Evolutionary conservation across 1,140 invertebrate genomes (phyloP), one percentile per base, ranked within the genome.

Genomic region (Caerostris darwini): DNA sequence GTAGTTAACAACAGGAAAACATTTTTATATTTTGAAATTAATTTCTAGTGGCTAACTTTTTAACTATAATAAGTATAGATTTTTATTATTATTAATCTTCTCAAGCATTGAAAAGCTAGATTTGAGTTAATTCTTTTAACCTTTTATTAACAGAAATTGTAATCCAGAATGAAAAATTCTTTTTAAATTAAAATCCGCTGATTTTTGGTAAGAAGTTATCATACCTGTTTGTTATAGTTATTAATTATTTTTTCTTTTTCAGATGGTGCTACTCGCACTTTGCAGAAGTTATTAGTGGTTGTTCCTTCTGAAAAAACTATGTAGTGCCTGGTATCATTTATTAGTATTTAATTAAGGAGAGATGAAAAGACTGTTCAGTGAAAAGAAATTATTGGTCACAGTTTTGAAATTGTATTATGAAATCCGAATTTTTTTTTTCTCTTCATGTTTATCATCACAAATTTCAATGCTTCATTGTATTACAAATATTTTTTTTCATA

Each of bases 221-320:
- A 34, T 34, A 34, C 34, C 34, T 34, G 34, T 34, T 34, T 34
- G 34, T 34, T 34, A 34, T 34, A 34, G 34, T 93, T 10, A 87
- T 58, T 92, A 64, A 59, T 94, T 77, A 95, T 94, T 87, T 81
- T 92, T 82, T 95, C 91, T 90, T 91, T 95, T 95, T 59, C 95
- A 96, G 96, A 95, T 94, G 81, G 77, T 53, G 34, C 95, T 12
- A 96, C 96, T n/a, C 77, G 93, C 82, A 86, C 95, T 12, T 83
- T 96, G n/a, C 96, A 96, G 86, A 96, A 96, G 90, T 8, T 96
- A 14, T 92, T 96, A 58, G 95, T 96, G 85, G 96, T 96, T 77
- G 95, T 96, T 6, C 95, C 95, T 69, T 87, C 95, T 17, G 95
- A 95, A 86, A 95, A 95, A 82, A 86, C 83, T 10, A 57, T 59